phyloP scores from a whole-genome alignment of 2,113 vertebrate genomes.

The Cavia aperea region DNA sequence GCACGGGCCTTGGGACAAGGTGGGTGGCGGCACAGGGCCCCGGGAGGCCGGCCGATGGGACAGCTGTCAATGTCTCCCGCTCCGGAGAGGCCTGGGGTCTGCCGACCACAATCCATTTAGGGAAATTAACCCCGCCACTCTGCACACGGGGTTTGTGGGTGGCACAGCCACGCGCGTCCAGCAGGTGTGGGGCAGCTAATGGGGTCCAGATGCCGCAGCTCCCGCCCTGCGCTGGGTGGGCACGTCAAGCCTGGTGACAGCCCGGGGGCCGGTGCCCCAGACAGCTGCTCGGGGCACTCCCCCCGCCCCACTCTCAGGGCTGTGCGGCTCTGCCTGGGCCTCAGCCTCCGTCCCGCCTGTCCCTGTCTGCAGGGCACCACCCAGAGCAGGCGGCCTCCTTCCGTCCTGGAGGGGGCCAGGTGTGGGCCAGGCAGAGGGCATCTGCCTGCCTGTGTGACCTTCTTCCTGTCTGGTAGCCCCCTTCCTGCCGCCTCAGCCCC shows the following conservation, averaged over 20 bases:
- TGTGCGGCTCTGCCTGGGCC: not conserved
- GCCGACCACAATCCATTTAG: slow-evolving; percentile 72
- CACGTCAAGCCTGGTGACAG: slow-evolving; percentile 72
- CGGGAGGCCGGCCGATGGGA: not conserved
- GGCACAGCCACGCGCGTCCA: slow-evolving; percentile 61
- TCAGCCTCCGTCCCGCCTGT: not conserved
- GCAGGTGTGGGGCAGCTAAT: slow-evolving; percentile 70
- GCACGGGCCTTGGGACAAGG: too few species aligned
- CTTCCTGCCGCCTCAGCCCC: not conserved
- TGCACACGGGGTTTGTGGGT: slow-evolving; percentile 62
- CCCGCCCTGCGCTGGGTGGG: slow-evolving; percentile 75
- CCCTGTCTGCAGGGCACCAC: too few species aligned
- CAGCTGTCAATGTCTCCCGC: slow-evolving; percentile 48
- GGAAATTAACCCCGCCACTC: slow-evolving; percentile 68
- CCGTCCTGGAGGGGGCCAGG: not conserved
- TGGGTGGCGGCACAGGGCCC: rapidly evolving
- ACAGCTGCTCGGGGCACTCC: not conserved
- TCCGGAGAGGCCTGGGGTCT: slow-evolving; percentile 51
- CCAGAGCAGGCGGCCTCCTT: too few species aligned
- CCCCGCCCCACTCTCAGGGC: not conserved
- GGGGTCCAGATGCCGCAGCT: slow-evolving; percentile 76
- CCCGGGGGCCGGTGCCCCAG: slow-evolving; percentile 70
- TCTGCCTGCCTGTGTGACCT: not conserved
- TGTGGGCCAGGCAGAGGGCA: not conserved
- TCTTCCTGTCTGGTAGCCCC: not conserved